Evolutionary conservation across 2,888 invertebrate genomes (phyloP), one percentile per base, ranked within the genome.

Genomic region (Mongoloraphidia duomilia): DNA sequence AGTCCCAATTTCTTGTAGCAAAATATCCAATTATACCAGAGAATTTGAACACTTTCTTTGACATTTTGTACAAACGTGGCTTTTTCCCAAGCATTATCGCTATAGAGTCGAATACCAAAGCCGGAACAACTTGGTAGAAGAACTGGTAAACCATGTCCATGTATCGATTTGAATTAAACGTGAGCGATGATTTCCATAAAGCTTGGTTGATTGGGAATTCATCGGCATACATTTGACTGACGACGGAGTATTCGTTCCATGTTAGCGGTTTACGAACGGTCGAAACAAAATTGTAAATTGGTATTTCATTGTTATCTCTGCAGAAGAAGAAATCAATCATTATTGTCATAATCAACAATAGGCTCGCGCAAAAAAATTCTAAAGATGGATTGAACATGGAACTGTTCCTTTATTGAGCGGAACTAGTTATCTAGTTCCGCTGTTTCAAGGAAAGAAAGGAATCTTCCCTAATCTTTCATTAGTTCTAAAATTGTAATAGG

Each of bases 231-330:
- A 65, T 63, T 56, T 75, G 54, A 53, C 76, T 77, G 4, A 71
- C 62, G 0, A 63, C 50, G 57, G 69, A 63, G 58, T 86, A 86
- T 42, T 82, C 74, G 0, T 71, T 75, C 94, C 94, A 96, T 0
- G 80, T 81, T 40, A 94, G 67, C 1, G 81, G 79, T 61, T 91
- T 89, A 52, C 85, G 77, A 2, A 74, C 72, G 0, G 89, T 85
- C 1, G 92, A 86, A 2, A 91, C 86, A 64, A 82, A 89, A 68
- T 94, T 93, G 70, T 85, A 93, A 41, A 93, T 80, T 0, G 79
- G 72, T 1, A 63, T 57, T 44, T 61, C 44, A 43, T 53, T 38
- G 17, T 52, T 43, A 9, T 41, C 41, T 40, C 47, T 47, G 17
- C 2, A 50, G 35, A 52, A 41, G 12, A 44, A 45, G 26, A 41